Evolutionary conservation across 2,797 vertebrate genomes (phyloP), one percentile per base, ranked within the genome.

Genomic region (Salarias fasciatus): DNA sequence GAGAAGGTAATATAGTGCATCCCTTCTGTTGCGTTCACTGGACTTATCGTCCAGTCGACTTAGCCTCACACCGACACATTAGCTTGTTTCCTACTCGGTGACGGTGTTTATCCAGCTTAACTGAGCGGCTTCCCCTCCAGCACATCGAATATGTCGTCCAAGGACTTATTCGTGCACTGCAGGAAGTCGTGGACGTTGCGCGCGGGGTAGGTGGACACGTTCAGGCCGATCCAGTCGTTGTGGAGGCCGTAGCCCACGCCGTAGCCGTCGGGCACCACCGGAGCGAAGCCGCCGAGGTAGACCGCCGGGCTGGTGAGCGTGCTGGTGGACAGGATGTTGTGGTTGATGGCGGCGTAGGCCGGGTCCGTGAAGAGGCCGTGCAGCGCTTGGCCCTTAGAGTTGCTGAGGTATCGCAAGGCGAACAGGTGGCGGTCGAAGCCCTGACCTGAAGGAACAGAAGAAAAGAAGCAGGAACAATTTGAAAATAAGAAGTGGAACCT

Each of bases 291-390:
- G 0, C 97, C 97, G 0, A 98, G 51, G 30, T 63, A 92, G 65
- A 99, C 94, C 0, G 95, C 94, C 0, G 96, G 93, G 67, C 97
- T 99, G 74, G 63, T 85, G 75, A 99, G 87, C 0, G 98, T 99
- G 87, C 97, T 99, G 28, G 98, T 99, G 18, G 97, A 99, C n/a
- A 99, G 89, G 90, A 98, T 87, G 87, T 97, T 99, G 89, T 99
- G 95, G 70, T 99, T 99, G 53, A 99, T 93, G 51, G 78, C 88
- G 0, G 84, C 35, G 0, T 99, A 99, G 0, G 96, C 95, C 1
- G 93, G 92, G 80, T 99, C 97, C 13, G 92, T 79, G 66, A 95
- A 99, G 14, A 99, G 77, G 37, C 86, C 85, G 0, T 94, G 96
- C 59, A 96, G 76, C 2, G 84, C 3, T 14, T 71, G 71, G 28